Evolutionary conservation across 2,113 vertebrate genomes (phyloP).

Genomic region (Centropristis striata): DNA sequence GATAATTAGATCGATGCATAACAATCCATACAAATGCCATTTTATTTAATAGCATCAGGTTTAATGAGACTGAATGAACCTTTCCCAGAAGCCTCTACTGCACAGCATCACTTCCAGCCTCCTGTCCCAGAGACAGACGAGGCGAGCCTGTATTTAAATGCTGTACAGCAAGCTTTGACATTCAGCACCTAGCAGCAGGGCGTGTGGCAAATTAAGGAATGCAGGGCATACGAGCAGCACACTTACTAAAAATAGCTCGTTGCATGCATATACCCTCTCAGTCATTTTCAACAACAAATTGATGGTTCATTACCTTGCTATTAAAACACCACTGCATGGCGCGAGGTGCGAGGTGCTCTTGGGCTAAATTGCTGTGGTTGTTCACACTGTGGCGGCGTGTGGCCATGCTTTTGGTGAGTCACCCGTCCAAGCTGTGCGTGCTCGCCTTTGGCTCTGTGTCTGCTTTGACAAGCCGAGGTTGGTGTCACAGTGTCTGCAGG

Average conservation of each 20-base stretch:
- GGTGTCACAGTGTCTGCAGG: slow-evolving; percentile 67
- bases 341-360: slow-evolving; percentile 46
- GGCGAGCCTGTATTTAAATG: slow-evolving; percentile 15
- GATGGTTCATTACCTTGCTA: slow-evolving; percentile 60
- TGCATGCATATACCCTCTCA: slow-evolving; percentile 32
- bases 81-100: slow-evolving; percentile 21
- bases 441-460: slow-evolving; percentile 66
- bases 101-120: slow-evolving; percentile 27
- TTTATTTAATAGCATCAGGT: slow-evolving; percentile 60
- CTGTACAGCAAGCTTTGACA: slow-evolving; percentile 51
- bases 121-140: slow-evolving; percentile 34
- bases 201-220: slow-evolving; percentile 49
- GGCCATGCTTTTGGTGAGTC: slow-evolving; percentile 63
- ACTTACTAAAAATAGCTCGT: slow-evolving; percentile 71
- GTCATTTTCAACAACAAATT: slow-evolving; percentile 48
- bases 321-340: slow-evolving; percentile 47
- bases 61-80: slow-evolving; percentile 39
- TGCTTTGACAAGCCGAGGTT: slow-evolving; percentile 56
- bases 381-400: slow-evolving; percentile 53
- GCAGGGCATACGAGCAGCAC: slow-evolving; percentile 39
- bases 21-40: slow-evolving; percentile 63
- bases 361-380: slow-evolving; percentile 49
- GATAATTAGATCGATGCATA: slow-evolving; percentile 72
- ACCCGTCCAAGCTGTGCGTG: slow-evolving; percentile 37
- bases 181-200: slow-evolving; percentile 41